A percentile compares a stretch with the other conserved stretches of the same genome.
Conservation (phyloP, 2,113 vertebrate genomes). For the Natator depressus region DNA sequence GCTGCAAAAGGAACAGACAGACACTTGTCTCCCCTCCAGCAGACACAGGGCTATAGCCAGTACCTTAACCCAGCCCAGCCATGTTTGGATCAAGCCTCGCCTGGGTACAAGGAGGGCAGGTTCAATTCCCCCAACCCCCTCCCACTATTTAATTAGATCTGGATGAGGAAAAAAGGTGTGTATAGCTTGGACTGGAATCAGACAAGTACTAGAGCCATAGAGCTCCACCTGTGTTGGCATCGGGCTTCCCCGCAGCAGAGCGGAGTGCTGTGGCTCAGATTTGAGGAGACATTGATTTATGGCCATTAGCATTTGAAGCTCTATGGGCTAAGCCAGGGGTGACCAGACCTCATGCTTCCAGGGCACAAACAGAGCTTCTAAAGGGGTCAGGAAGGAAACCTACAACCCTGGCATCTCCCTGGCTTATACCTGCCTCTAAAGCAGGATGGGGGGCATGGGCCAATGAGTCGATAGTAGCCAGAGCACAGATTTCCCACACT, state of each 20-base stretch:
- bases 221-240: not conserved
- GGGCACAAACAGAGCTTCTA: not conserved
- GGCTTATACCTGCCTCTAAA: not conserved
- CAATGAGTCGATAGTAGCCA: not conserved
- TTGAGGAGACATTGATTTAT: not conserved
- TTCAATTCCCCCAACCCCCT: not conserved
- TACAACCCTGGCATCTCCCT: not conserved
- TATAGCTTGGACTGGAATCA: not conserved
- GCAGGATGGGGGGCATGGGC: not conserved
- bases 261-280: not conserved
- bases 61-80: not conserved
- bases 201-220: not conserved
- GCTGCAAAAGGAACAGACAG: slow-evolving; percentile 58
- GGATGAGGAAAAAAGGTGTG: not conserved
- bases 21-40: not conserved
- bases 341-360: not conserved
- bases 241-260: not conserved
- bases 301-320: not conserved
- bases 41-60: not conserved
- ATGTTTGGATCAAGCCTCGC: not conserved
- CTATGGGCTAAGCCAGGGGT: not conserved
- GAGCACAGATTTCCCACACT: not conserved
- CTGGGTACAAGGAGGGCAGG: not conserved
- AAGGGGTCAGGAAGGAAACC: not conserved
- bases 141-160: not conserved